Conservation (phyloP, 2,113 vertebrate genomes). For the Petaurus breviceps region DNA sequence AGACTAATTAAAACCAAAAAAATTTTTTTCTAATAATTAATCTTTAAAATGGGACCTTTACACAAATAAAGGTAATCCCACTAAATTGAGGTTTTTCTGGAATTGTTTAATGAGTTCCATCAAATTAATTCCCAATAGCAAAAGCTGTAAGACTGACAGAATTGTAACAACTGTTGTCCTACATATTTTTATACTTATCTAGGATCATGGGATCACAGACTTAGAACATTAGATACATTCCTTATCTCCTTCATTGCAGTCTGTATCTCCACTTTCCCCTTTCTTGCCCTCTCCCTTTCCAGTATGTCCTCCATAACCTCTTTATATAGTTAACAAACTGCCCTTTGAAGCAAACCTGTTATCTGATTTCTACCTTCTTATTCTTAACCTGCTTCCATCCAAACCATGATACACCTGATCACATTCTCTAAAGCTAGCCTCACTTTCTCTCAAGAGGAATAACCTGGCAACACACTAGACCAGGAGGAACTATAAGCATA, state of each 20-base stretch:
- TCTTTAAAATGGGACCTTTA: conserved; percentile 46
- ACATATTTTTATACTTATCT: not conserved
- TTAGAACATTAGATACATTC: not conserved
- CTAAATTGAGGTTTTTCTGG: conserved; percentile 29
- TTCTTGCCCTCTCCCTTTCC: not conserved
- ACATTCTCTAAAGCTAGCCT: not conserved
- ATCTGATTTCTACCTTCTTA: not conserved
- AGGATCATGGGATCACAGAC: not conserved
- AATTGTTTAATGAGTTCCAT: not conserved
- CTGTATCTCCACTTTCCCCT: not conserved
- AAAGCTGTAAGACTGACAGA: not conserved
- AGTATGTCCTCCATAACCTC: not conserved
- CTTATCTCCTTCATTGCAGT: not conserved
- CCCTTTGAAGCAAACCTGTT: not conserved
- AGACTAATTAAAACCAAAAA: conserved; percentile 36
- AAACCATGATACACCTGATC: not conserved
- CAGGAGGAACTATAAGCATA: not conserved
- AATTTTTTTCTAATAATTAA: conserved; percentile 6
- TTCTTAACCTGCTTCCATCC: not conserved
- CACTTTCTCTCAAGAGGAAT: not conserved
- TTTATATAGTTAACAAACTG: not conserved
- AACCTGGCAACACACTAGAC: not conserved
- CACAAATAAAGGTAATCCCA: conserved; percentile 33
- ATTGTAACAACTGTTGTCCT: not conserved
- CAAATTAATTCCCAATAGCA: conserved; percentile 12